phyloP scores from a whole-genome alignment of 2,113 vertebrate species.

The Pangasianodon gigas region DNA sequence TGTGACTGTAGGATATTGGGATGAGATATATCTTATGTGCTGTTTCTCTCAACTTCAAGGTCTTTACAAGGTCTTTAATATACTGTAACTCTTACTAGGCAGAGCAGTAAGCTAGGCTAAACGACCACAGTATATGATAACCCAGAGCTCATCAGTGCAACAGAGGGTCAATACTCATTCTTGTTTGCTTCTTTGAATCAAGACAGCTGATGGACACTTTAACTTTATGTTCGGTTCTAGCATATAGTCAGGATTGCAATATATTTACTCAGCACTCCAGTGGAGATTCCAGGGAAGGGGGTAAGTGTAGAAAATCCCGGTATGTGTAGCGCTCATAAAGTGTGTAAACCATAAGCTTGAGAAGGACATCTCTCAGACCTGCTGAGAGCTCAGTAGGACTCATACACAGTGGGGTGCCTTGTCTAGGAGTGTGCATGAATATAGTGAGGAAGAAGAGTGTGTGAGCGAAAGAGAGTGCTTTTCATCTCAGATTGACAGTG shows the following conservation, averaged over 20 bases:
- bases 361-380: constrained; percentile 16
- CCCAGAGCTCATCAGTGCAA: background rate
- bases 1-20: background rate
- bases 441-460: background rate
- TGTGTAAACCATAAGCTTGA: background rate
- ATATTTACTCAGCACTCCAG: constrained; percentile 6
- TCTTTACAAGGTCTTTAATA: background rate
- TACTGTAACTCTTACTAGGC: background rate
- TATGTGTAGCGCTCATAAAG: constrained; percentile 2
- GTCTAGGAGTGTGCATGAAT: constrained; percentile 7
- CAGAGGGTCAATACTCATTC: background rate
- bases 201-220: background rate
- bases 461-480: constrained; percentile 31
- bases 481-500: constrained; percentile 70
- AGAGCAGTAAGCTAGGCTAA: background rate
- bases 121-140: background rate
- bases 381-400: constrained; percentile 19
- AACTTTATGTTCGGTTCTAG: background rate
- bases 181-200: background rate
- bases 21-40: background rate
- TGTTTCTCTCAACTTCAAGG: background rate
- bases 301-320: background rate
- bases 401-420: constrained; percentile 9
- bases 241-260: background rate
- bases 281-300: background rate